Percentiles rank a stretch among this genome's conserved stretches.
These are phyloP conservation scores for Tenodera sinensis DNA, from an alignment of 2,888 invertebrate species.

Conservation along the genomic window DNA sequence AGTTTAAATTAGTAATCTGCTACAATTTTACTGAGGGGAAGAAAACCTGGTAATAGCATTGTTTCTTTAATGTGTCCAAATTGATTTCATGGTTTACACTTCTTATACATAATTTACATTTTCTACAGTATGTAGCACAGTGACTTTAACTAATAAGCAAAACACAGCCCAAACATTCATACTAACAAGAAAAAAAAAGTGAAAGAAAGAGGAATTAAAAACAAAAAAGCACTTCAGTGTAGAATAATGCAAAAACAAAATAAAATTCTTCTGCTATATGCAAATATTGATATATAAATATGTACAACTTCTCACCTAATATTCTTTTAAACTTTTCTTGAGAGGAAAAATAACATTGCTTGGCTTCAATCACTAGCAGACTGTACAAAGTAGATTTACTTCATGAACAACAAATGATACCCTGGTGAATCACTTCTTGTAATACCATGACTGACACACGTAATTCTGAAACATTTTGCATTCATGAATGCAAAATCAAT, in stretches of 20 bases:
- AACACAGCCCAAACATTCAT: too few relatives aligned
- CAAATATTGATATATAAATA: too few relatives aligned
- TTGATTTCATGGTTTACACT: background rate
- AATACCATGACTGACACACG: background rate
- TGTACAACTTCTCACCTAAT: background rate
- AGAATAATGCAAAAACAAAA: too few relatives aligned
- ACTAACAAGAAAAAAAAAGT: too few relatives aligned
- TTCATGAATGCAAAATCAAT: background rate
- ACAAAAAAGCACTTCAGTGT: too few relatives aligned
- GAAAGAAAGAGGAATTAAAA: too few relatives aligned
- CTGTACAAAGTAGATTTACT: background rate
- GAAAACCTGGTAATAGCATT: background rate
- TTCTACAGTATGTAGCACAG: too few relatives aligned
- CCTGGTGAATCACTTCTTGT: conserved; percentile 5
- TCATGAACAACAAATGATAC: background rate
- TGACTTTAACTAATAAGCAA: too few relatives aligned
- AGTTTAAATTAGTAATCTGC: too few relatives aligned
- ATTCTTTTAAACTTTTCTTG: background rate
- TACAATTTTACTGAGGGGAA: too few relatives aligned
- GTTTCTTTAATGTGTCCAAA: background rate
- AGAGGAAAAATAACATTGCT: background rate
- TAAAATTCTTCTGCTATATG: too few relatives aligned
- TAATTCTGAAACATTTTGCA: background rate
- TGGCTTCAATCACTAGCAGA: background rate
- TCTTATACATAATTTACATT: too few relatives aligned